Evolutionary conservation across 2,888 invertebrate genomes (phyloP).

Genomic region (Dolichomitus sp.): DNA sequence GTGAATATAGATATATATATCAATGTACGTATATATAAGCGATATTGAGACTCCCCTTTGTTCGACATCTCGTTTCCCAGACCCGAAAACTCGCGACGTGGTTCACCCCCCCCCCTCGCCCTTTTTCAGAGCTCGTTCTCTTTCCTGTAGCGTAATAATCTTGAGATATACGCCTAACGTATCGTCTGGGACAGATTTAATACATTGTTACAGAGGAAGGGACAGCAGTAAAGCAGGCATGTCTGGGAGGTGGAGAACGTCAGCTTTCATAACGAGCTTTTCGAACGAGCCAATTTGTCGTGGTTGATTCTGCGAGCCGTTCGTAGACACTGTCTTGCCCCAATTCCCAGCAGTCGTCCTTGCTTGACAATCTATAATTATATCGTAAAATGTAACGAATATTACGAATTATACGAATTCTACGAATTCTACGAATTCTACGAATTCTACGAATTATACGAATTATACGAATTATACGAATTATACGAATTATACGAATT

Average conservation of each 20-base stretch:
- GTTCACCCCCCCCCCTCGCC: background rate
- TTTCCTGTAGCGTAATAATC: background rate
- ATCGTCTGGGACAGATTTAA: constrained; percentile 24
- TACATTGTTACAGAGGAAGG: constrained; percentile 18
- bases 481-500: too few relatives aligned
- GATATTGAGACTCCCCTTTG: background rate
- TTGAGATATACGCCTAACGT: constrained; percentile 24
- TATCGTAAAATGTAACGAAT: background rate
- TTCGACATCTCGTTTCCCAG: constrained; percentile 18
- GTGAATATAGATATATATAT: background rate
- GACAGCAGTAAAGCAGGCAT: background rate
- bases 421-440: too few relatives aligned
- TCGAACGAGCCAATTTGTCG: constrained; percentile 34
- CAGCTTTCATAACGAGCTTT: constrained; percentile 35
- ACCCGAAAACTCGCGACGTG: background rate
- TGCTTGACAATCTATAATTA: background rate
- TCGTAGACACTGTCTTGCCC: background rate
- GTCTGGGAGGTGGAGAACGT: background rate
- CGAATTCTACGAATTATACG: too few relatives aligned
- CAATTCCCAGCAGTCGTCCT: background rate
- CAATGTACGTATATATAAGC: background rate
- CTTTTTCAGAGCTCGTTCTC: background rate
- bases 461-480: too few relatives aligned
- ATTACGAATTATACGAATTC: too few relatives aligned
- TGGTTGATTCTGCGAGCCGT: constrained; percentile 10